Conservation (phyloP, 2,797 vertebrate genomes). For the Corythornis leucogaster region DNA sequence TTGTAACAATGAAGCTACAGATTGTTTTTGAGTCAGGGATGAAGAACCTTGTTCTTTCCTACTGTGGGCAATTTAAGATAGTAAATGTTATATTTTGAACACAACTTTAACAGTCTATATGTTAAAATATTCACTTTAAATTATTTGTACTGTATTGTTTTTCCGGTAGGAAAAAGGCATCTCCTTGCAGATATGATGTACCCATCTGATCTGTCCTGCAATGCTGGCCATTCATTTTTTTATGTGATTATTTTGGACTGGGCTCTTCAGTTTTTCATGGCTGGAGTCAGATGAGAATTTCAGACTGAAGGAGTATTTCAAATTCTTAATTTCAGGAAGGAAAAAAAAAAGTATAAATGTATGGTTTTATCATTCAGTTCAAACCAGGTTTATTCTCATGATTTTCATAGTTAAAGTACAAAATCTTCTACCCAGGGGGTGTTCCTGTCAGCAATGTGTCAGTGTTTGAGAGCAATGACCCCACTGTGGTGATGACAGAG, state of each 20-base stretch:
- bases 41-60: background rate
- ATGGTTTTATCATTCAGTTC: background rate
- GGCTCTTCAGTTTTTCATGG: background rate
- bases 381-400: background rate
- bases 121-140: background rate
- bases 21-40: background rate
- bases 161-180: background rate
- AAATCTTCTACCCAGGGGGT: background rate
- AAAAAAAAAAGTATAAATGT: background rate
- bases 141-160: background rate
- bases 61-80: background rate
- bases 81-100: background rate
- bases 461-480: background rate
- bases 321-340: background rate
- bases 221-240: background rate
- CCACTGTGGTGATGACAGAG: background rate
- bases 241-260: background rate
- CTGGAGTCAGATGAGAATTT: background rate
- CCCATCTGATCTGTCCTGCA: background rate
- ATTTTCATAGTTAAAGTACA: background rate
- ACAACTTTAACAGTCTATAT: background rate
- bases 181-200: background rate
- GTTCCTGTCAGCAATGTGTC: background rate
- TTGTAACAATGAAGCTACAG: background rate
- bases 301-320: background rate